Conservation (phyloP, 2,888 invertebrate genomes). For the Punctoribates punctum region DNA sequence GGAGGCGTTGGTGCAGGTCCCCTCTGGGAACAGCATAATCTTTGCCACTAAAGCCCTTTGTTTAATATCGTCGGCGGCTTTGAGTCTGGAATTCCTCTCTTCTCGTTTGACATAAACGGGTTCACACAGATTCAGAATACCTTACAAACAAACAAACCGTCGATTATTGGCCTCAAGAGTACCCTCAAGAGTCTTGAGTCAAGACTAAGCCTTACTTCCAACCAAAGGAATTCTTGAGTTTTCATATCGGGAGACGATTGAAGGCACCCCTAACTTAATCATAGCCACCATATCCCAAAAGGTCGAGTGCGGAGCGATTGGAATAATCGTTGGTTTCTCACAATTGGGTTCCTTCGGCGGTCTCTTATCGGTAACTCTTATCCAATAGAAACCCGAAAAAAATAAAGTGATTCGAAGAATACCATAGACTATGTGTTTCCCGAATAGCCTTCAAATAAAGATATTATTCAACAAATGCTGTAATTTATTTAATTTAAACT, state of each 20-base stretch:
- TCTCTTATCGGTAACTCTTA: slow-evolving; percentile 26
- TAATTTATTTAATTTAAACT: background rate
- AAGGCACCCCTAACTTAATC: slow-evolving; percentile 75
- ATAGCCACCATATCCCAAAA: slow-evolving; percentile 85
- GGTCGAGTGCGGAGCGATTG: slow-evolving; percentile 83
- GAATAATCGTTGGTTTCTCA: slow-evolving; percentile 69
- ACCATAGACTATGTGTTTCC: background rate
- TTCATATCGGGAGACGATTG: slow-evolving; percentile 84
- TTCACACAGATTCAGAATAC: slow-evolving; percentile 86
- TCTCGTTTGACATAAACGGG: slow-evolving; percentile 91
- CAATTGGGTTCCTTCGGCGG: background rate
- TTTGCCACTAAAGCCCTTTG: slow-evolving; percentile 67
- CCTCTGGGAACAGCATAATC: slow-evolving; percentile 90
- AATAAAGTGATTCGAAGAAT: slow-evolving; percentile 19
- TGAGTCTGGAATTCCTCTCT: slow-evolving; percentile 84
- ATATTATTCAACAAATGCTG: background rate
- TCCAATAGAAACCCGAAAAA: slow-evolving; percentile 38
- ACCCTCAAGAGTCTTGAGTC: too few relatives aligned
- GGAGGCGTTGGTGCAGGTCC: slow-evolving; percentile 88
- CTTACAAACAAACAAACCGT: slow-evolving; percentile 55
- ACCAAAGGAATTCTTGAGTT: slow-evolving; percentile 75
- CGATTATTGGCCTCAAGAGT: background rate
- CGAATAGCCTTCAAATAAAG: background rate
- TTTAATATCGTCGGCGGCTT: slow-evolving; percentile 83
- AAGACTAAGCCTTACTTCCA: slow-evolving; percentile 86